Conservation (phyloP, 2,113 vertebrate species). For the Podilymbus podiceps region DNA sequence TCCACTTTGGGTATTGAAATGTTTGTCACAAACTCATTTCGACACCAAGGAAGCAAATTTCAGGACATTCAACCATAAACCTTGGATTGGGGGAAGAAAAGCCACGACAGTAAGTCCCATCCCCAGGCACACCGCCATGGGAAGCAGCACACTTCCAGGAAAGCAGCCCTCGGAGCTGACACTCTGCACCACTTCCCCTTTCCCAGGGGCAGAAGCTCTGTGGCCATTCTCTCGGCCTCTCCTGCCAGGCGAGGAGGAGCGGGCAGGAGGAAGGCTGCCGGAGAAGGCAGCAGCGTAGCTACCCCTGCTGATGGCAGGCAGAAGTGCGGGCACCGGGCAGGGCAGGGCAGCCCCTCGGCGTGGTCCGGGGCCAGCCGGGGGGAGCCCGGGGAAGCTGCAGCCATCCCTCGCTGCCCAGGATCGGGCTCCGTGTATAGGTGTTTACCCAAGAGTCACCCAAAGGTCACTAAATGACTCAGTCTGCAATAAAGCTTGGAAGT, state of each 20-base stretch:
- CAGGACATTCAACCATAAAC: not conserved
- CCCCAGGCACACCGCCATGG: not conserved
- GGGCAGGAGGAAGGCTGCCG: not conserved
- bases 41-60: not conserved
- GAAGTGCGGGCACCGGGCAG: accelerated
- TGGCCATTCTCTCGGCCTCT: not conserved
- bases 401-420: not conserved
- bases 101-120: not conserved
- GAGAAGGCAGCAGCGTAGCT: not conserved
- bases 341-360: too few species aligned
- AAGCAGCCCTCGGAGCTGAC: not conserved
- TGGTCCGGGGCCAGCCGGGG: not conserved
- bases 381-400: not conserved
- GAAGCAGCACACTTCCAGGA: not conserved
- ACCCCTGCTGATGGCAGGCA: not conserved
- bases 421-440: not conserved
- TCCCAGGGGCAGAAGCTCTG: not conserved
- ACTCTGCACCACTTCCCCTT: not conserved
- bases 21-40: not conserved
- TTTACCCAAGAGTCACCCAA: not conserved
- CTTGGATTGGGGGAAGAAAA: not conserved
- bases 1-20: not conserved
- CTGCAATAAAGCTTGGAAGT: not conserved
- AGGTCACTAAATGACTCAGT: not conserved
- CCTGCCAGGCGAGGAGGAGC: not conserved